Evolutionary conservation across 2,797 vertebrate species (phyloP), one percentile per base, ranked within the genome.

Genomic region (Glyptemys insculpta): DNA sequence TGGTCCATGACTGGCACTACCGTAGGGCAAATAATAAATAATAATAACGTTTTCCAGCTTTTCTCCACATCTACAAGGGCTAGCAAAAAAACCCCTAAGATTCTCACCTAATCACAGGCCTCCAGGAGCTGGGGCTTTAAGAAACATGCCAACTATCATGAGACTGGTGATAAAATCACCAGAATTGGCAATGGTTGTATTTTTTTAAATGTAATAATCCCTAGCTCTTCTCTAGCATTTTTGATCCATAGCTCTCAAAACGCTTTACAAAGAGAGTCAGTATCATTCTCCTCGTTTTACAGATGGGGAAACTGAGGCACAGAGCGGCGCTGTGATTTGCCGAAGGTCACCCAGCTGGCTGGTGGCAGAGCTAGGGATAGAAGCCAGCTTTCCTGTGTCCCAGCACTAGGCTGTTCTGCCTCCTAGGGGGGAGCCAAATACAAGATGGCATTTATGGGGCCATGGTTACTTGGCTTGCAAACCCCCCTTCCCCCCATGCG

Each of bases 401-500:
- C 18, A n/a, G 34, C 8, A n/a, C 62, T 65, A n/a, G 34, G 34
- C 34, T 65, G 34, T 65, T 10, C 31, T 19, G 62, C 62, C 34
- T 68, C 62, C 18, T 68, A n/a, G 21, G 34, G 62, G 16, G 4
- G 34, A 37, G n/a, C 10, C 18, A 21, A 37, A 37, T 37, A 68
- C 16, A 9, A 37, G n/a, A n/a, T 68, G n/a, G 18, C 9, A 10
- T 68, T 68, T 9, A 68, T 68, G 34, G 31, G n/a, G 37, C n/a
- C 65, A 10, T 37, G 65, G 65, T n/a, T 18, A 68, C 34, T 11
- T 68, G n/a, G n/a, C 65, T 37, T 37, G 62, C 34, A 34, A 15
- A 6, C 2, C 4, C 15, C 7, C 31, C 5, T 14, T 14, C 6
- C 29, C 15, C 4, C 15, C 62, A 37, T 37, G n/a, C 34, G 3